Evolutionary conservation across 2,113 vertebrate genomes (phyloP), one percentile per base, ranked within the genome.

Genomic region (Labeo rohita): DNA sequence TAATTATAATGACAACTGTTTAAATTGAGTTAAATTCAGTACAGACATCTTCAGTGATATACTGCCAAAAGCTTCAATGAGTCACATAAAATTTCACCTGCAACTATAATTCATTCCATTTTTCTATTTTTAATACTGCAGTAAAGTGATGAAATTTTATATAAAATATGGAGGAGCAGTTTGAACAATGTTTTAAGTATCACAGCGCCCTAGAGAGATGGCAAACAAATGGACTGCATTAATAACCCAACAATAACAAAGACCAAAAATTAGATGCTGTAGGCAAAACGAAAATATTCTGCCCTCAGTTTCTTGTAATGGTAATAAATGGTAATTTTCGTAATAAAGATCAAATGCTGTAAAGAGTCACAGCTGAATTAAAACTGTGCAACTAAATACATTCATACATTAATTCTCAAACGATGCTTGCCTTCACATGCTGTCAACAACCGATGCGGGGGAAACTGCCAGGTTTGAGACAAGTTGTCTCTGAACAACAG

Each of bases 141-240:
- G n/a, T 54, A 23, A 39, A 73, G 16, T 45, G 43, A 76, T 85
- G 23, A 50, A 43, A 75, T 80, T 45, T 50, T 21, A 18, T 13
- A 85, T 84, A 73, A 68, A 83, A 78, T 34, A 74, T 63, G 8
- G 82, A 23, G 56, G 15, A 54, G 9, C 8, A 73, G 39, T n/a
- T 36, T 72, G 65, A 84, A 54, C 56, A 63, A 43, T 39, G 45
- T 52, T 66, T 80, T 75, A 82, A 76, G 70, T n/a, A 23, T 74
- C 66, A 84, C 56, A 39, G 23, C 23, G 52, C 70, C 47, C 79
- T 49, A 16, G 28, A 65, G 70, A 82, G 11, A 39, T 54, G 49
- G 65, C 49, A 36, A 76, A 56, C 23, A 50, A 86, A 76, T 66
- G 9, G 54, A 81, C 68, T 84, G 56, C n/a, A 80, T 65, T 87